Evolutionary conservation across 2,888 invertebrate species (phyloP).

Genomic region (Microplitis deprimator): DNA sequence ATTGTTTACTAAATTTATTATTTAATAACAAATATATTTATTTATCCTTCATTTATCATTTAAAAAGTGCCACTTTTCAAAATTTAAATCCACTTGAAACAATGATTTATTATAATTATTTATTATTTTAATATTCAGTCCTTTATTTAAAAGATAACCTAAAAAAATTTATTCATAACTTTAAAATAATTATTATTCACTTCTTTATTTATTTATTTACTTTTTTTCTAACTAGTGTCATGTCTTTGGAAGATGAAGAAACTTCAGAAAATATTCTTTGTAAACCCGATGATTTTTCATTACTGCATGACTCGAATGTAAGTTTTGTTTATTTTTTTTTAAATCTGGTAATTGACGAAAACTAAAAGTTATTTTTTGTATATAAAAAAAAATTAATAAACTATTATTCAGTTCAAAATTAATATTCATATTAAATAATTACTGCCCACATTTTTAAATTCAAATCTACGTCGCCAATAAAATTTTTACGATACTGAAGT

Average conservation of each 20-base stretch:
- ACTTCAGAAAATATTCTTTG: constrained; percentile 53
- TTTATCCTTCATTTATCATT: background rate
- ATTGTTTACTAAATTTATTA: constrained; percentile 27
- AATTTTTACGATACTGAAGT: too few relatives aligned
- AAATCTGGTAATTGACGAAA: background rate
- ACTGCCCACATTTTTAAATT: too few relatives aligned
- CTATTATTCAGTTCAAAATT: background rate
- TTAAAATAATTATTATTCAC: background rate
- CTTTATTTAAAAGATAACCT: background rate
- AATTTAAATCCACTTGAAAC: too few relatives aligned
- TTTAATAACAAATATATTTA: too few relatives aligned
- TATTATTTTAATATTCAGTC: too few relatives aligned
- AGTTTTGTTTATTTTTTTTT: constrained; percentile 21
- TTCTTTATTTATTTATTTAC: background rate
- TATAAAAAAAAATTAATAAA: background rate
- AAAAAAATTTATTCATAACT: background rate
- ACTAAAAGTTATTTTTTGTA: background rate
- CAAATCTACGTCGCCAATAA: too few relatives aligned
- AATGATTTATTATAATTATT: too few relatives aligned
- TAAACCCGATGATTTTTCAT: constrained; percentile 56
- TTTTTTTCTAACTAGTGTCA: constrained; percentile 41
- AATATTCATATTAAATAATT: too few relatives aligned
- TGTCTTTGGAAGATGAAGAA: constrained; percentile 61
- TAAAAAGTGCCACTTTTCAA: constrained; percentile 8
- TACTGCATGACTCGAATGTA: constrained; percentile 59